Percentiles rank a stretch among this genome's conserved stretches.
phyloP scores from a whole-genome alignment of 2,888 invertebrate genomes.

The Ormyrus rosae region DNA sequence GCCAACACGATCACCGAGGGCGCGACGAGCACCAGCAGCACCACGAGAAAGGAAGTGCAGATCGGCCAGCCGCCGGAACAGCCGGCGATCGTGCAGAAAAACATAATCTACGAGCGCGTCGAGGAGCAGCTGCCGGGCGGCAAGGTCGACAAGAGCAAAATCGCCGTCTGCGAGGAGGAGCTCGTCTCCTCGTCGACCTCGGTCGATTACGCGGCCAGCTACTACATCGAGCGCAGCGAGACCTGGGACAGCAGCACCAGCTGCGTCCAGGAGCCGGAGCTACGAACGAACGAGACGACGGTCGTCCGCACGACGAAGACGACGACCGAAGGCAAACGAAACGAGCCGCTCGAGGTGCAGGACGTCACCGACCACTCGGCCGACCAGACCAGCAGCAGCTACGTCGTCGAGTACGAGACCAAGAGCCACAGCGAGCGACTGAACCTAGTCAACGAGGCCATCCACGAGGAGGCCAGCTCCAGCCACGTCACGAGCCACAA shows the following conservation, averaged over 20 bases:
- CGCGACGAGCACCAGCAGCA: not conserved
- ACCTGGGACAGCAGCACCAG: constrained; percentile 23
- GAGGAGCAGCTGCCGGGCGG: constrained; percentile 32
- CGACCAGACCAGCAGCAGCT: constrained; percentile 9
- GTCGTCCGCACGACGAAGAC: constrained; percentile 58
- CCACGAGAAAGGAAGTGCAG: not conserved
- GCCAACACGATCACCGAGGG: constrained; percentile 37
- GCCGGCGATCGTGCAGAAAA: constrained; percentile 39
- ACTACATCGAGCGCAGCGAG: constrained; percentile 40
- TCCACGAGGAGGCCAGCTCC: constrained; percentile 22
- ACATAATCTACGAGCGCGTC: constrained; percentile 33
- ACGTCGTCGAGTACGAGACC: constrained; percentile 47
- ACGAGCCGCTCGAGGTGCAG: constrained; percentile 69
- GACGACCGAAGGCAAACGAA: constrained; percentile 59
- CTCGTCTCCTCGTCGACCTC: constrained; percentile 31
- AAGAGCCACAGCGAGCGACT: not conserved
- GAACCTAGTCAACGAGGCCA: constrained; percentile 1
- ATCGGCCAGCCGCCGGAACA: not conserved
- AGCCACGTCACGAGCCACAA: constrained; percentile 28
- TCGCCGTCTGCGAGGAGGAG: constrained; percentile 42
- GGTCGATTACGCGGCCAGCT: constrained; percentile 44
- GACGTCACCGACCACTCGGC: constrained; percentile 69
- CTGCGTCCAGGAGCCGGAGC: not conserved
- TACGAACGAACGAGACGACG: constrained; percentile 59
- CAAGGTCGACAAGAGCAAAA: constrained; percentile 28